Evolutionary conservation across 2,113 vertebrate genomes (phyloP), one percentile per base, ranked within the genome.

Genomic region (Pimephales promelas): DNA sequence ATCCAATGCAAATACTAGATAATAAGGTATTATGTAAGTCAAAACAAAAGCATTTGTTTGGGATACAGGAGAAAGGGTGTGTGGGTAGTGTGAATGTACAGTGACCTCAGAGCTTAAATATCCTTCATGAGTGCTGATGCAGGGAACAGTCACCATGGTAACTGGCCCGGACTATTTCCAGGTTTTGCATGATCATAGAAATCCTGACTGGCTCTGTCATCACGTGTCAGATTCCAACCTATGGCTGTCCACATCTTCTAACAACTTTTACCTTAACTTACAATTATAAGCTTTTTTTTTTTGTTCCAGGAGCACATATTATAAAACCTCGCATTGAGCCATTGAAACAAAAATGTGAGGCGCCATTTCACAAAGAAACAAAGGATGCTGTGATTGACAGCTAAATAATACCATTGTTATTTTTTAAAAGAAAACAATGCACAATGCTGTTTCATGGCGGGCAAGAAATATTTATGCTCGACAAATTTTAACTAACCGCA

Each of bases 41-140:
- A 61, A 78, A 78, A 78, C 36, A 43, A 43, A 61, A 40, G 28
- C 20, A 56, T 75, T 31, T 56, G 56, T 45, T 61, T 79, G 56
- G 56, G 36, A 62, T 45, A 59, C 31, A 77, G 34, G 8, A 45
- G 20, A 45, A 79, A 61, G 24, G 56, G 4, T 61, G 34, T 43
- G 34, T 61, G 36, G 34, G 56, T 43, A 45, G 75, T 43, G 54
- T 61, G 75, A n/a, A 43, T 61, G 36, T 10, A 61, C 11, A n/a
- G 31, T 76, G 74, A 62, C 76, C 56, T 62, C 76, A 79, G 56
- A 79, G 75, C n/a, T 61, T 18, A 43, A 78, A 61, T 6, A 57
- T 78, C 54, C 56, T 56, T 22, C 20, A 57, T 43, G 36, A 78
- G 76, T 14, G 16, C 36, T 40, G 54, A 77, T 77, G 31, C 11